Conservation (phyloP, 2,113 vertebrate species). For the Arizona elegans region DNA sequence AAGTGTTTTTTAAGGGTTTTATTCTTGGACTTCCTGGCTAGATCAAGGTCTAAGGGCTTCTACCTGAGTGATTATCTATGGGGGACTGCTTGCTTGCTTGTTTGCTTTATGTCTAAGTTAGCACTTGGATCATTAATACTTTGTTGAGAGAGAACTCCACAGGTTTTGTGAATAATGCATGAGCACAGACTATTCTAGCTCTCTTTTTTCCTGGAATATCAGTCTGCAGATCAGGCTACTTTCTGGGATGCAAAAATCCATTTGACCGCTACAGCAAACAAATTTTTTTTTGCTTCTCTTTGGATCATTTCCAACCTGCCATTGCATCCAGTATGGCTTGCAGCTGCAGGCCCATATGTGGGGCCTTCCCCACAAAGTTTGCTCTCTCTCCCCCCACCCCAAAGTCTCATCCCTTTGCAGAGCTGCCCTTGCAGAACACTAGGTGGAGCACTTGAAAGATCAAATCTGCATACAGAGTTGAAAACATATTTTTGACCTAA, state of each 20-base stretch:
- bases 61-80: not conserved
- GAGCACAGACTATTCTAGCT: not conserved
- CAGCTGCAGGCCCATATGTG: not conserved
- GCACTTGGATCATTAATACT: not conserved
- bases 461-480: not conserved
- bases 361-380: not conserved
- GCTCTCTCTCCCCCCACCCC: not conserved
- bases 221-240: not conserved
- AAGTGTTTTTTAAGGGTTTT: not conserved
- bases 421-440: not conserved
- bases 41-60: not conserved
- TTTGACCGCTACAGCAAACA: not conserved
- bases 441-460: not conserved
- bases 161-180: not conserved
- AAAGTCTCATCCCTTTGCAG: not conserved
- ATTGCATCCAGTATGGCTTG: not conserved
- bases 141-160: not conserved
- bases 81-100: not conserved
- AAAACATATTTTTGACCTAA: not conserved
- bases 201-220: not conserved
- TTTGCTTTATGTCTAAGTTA: not conserved
- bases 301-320: not conserved
- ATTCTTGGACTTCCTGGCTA: not conserved
- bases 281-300: not conserved
- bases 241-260: not conserved